Evolutionary conservation across 2,113 vertebrate species (phyloP).

Genomic region (Lepidothrix coronata): DNA sequence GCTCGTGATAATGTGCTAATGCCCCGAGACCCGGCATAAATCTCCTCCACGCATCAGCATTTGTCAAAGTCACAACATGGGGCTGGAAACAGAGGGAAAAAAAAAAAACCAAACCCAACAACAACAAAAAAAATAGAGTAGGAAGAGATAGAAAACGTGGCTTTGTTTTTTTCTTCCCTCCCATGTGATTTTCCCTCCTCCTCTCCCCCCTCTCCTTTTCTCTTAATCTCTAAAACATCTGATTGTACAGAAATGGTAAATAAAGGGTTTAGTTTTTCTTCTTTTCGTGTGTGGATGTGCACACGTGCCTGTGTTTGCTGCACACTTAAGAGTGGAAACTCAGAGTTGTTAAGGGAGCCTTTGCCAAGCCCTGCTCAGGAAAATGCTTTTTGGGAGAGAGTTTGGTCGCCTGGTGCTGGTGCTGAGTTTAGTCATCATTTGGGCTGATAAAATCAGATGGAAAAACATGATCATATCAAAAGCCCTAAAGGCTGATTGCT

Average conservation of each 20-base stretch:
- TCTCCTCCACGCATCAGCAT: conserved; percentile 72
- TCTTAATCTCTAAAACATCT: conserved; percentile 81
- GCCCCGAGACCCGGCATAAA: conserved; percentile 72
- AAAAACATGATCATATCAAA: not conserved
- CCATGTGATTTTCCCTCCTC: not conserved
- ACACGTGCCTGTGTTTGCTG: not conserved
- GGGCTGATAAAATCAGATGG: not conserved
- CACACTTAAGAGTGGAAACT: not conserved
- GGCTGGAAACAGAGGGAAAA: not conserved
- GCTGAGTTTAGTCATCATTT: not conserved
- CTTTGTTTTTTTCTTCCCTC: conserved; percentile 49
- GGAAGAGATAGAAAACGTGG: conserved; percentile 59
- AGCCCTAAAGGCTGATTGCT: not conserved
- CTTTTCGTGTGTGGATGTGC: not conserved
- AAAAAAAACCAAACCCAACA: not conserved
- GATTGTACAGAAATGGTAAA: conserved; percentile 48
- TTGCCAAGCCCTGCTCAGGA: not conserved
- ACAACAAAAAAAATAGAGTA: not conserved
- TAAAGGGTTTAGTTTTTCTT: not conserved
- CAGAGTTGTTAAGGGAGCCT: not conserved
- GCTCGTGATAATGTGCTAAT: conserved; percentile 84
- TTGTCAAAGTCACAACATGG: conserved; percentile 77
- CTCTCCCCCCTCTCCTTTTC: not conserved
- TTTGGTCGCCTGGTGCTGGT: not conserved
- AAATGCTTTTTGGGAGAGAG: not conserved